A percentile compares a stretch with the other conserved stretches of the same genome.
Evolutionary conservation across 1,140 invertebrate species (phyloP).

Genomic region (Vanessa tameamea): DNA sequence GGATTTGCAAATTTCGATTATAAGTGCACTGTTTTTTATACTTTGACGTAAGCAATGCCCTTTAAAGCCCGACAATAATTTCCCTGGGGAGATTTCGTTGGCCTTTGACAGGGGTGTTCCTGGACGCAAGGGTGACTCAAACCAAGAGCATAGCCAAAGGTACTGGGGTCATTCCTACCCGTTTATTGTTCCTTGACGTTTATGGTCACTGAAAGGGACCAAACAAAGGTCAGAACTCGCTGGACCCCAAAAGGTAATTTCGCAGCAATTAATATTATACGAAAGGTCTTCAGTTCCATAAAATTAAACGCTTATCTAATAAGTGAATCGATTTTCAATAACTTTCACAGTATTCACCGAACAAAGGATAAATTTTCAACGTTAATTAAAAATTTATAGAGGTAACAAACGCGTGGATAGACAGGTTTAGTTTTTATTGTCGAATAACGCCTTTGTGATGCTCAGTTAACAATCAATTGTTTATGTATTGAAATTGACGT

Average conservation of each 20-base stretch:
- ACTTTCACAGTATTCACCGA: constrained; percentile 14
- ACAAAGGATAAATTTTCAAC: constrained; percentile 20
- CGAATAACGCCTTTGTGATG: constrained; percentile 6
- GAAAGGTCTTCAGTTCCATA: constrained; percentile 39
- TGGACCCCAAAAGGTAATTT: constrained; percentile 55
- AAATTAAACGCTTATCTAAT: constrained; percentile 49
- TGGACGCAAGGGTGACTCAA: constrained; percentile 64
- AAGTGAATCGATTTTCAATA: constrained; percentile 44
- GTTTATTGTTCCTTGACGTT: constrained; percentile 76
- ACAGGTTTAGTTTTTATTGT: constrained; percentile 22
- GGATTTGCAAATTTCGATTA: constrained; percentile 66
- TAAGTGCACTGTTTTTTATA: constrained; percentile 73
- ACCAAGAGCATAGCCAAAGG: constrained; percentile 68
- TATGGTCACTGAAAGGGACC: constrained; percentile 76
- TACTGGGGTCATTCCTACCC: constrained; percentile 68
- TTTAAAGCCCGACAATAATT: constrained; percentile 80
- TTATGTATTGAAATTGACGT: constrained; percentile 7
- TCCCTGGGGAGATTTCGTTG: constrained; percentile 67
- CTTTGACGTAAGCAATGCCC: constrained; percentile 73
- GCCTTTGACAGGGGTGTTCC: constrained; percentile 75
- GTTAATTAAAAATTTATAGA: constrained; percentile 26
- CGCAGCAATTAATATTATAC: constrained; percentile 62
- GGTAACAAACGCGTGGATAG: constrained; percentile 8
- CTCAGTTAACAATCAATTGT: constrained; percentile 6
- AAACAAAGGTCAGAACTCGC: constrained; percentile 60